Conservation (phyloP, 2,888 invertebrate species). For the Sepiola atlantica region DNA sequence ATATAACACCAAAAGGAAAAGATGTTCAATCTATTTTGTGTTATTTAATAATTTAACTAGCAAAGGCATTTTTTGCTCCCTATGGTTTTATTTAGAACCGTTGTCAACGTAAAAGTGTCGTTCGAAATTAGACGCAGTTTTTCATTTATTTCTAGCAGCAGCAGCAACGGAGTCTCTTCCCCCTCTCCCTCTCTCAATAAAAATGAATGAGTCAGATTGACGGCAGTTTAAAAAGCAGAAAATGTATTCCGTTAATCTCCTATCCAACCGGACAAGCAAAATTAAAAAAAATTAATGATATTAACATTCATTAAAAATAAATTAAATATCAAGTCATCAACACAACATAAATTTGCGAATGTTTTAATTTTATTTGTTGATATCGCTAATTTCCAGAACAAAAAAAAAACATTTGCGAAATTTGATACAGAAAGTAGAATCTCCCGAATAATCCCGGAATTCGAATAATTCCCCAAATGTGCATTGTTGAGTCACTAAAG, state of each 20-base stretch:
- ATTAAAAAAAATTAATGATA: neutral
- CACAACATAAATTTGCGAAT: too few relatives aligned
- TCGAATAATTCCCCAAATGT: too few relatives aligned
- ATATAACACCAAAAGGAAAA: neutral
- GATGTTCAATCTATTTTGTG: neutral
- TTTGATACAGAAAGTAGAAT: too few relatives aligned
- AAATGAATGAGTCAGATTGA: neutral
- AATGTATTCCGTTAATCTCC: neutral
- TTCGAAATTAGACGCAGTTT: neutral
- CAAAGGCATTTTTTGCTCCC: neutral
- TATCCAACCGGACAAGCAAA: neutral
- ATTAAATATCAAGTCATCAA: too few relatives aligned
- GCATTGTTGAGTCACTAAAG: too few relatives aligned
- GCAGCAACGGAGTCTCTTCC: neutral
- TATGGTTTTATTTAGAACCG: neutral
- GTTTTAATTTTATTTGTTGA: too few relatives aligned
- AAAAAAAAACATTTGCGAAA: too few relatives aligned
- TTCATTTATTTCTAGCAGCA: neutral
- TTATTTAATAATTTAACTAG: neutral
- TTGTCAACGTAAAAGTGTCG: neutral
- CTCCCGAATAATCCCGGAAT: too few relatives aligned
- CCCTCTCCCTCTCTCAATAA: neutral
- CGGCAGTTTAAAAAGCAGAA: neutral
- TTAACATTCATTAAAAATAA: too few relatives aligned
- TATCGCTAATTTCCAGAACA: too few relatives aligned